A percentile compares a stretch with the other conserved stretches of the same genome.
Evolutionary conservation across 2,888 invertebrate species (phyloP).

Genomic region (Homarus gammarus): DNA sequence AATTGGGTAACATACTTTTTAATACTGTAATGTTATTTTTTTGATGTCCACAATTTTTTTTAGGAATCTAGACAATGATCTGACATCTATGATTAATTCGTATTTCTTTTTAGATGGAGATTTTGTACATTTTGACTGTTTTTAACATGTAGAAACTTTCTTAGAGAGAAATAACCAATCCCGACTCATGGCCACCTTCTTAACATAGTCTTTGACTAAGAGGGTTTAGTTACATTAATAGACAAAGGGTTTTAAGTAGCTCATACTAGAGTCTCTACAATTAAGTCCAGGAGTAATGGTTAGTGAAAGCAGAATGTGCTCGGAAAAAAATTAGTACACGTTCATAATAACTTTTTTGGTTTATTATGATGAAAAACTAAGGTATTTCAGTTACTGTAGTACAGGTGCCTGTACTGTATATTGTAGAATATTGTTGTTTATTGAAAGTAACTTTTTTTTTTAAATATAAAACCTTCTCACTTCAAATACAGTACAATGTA

Average conservation of each 20-base stretch:
- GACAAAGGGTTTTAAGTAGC: not conserved
- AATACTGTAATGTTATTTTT: not conserved
- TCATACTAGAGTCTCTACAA: not conserved
- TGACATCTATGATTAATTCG: not conserved
- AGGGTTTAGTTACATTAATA: not conserved
- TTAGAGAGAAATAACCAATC: not conserved
- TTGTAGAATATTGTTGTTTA: too few species aligned
- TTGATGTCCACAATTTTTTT: too few species aligned
- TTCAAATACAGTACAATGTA: not conserved
- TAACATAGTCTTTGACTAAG: conserved; percentile 1
- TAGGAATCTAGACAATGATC: not conserved
- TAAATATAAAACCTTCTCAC: not conserved
- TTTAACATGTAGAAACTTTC: not conserved
- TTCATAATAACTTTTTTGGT: too few species aligned
- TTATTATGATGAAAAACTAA: too few species aligned
- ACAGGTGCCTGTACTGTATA: not conserved
- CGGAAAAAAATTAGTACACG: too few species aligned
- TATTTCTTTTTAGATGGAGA: not conserved
- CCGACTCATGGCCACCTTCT: not conserved
- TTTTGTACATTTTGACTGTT: not conserved
- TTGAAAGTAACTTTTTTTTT: not conserved
- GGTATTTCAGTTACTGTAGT: too few species aligned
- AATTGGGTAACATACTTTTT: not conserved
- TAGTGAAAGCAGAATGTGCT: conserved; percentile 11
- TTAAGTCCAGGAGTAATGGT: conserved; percentile 30